These are phyloP conservation scores for Platorchestia sp. DNA, from an alignment of 1,140 invertebrate species.

Conservation along the genomic window DNA sequence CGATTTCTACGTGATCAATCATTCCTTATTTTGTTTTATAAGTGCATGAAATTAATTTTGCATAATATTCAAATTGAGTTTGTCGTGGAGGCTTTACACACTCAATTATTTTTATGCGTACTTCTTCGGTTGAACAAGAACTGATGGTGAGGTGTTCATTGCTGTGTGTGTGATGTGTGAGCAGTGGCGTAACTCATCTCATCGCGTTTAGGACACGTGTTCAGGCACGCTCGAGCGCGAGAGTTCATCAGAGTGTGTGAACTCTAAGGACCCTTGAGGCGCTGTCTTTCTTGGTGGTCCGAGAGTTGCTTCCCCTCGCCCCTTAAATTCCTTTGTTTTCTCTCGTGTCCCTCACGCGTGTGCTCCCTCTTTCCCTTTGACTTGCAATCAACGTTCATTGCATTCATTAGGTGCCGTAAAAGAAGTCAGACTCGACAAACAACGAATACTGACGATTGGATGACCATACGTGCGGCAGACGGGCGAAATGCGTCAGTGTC, in stretches of 20 bases:
- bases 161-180: background rate
- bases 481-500: background rate
- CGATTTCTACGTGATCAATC: background rate
- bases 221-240: background rate
- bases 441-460: background rate
- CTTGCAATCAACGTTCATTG: slow-evolving; percentile 51
- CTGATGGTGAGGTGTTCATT: background rate
- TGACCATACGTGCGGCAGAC: background rate
- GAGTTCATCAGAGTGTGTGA: slow-evolving; percentile 22
- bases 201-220: background rate
- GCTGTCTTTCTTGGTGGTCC: background rate
- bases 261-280: background rate
- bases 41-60: background rate
- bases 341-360: background rate
- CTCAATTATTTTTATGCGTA: background rate
- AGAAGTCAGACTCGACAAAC: slow-evolving; percentile 37
- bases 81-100: background rate
- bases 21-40: background rate
- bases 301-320: background rate
- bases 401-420: slow-evolving; percentile 33
- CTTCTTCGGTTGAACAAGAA: background rate
- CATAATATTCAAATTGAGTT: background rate
- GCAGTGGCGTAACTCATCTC: background rate
- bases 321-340: slow-evolving; percentile 24
- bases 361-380: slow-evolving; percentile 40